Evolutionary conservation across 1,140 invertebrate genomes (phyloP).

Genomic region (Drosophila carrolli): DNA sequence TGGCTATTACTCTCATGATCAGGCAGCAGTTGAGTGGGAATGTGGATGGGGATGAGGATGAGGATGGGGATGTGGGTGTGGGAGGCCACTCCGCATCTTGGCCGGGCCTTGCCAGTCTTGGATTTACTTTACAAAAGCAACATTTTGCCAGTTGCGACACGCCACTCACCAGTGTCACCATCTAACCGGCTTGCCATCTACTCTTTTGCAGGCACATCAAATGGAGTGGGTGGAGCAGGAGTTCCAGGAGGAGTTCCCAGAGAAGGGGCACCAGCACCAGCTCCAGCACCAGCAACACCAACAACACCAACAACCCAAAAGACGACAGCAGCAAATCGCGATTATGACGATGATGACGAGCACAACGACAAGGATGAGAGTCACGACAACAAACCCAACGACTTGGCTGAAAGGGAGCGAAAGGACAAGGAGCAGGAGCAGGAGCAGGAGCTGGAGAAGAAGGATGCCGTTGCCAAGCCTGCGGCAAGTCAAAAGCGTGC

Average conservation of each 20-base stretch:
- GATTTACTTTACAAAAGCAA: slow-evolving; percentile 77
- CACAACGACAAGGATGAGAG: slow-evolving; percentile 62
- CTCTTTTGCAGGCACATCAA: slow-evolving; percentile 64
- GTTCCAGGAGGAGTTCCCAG: background rate
- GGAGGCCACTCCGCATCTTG: slow-evolving; percentile 10
- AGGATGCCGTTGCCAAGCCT: slow-evolving; percentile 57
- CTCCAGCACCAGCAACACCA: slow-evolving; percentile 14
- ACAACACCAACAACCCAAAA: slow-evolving; percentile 44
- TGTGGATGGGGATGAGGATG: background rate
- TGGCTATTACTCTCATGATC: slow-evolving; percentile 41
- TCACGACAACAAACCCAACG: slow-evolving; percentile 58
- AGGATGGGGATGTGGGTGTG: background rate
- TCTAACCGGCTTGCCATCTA: slow-evolving; percentile 57
- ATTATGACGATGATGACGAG: slow-evolving; percentile 78
- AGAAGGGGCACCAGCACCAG: background rate
- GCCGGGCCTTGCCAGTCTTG: slow-evolving; percentile 33
- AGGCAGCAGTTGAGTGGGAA: slow-evolving; percentile 5
- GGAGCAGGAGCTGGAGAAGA: slow-evolving; percentile 21
- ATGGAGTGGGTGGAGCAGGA: slow-evolving; percentile 12
- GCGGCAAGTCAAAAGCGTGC: slow-evolving; percentile 76
- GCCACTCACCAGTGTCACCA: slow-evolving; percentile 68
- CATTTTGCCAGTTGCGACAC: slow-evolving; percentile 76
- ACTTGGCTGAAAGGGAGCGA: slow-evolving; percentile 35
- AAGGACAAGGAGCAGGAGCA: slow-evolving; percentile 19
- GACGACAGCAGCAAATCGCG: slow-evolving; percentile 76